A percentile compares a stretch with the other conserved stretches of the same genome.
phyloP scores from a whole-genome alignment of 2,888 invertebrate genomes.

The Dicycla oo region DNA sequence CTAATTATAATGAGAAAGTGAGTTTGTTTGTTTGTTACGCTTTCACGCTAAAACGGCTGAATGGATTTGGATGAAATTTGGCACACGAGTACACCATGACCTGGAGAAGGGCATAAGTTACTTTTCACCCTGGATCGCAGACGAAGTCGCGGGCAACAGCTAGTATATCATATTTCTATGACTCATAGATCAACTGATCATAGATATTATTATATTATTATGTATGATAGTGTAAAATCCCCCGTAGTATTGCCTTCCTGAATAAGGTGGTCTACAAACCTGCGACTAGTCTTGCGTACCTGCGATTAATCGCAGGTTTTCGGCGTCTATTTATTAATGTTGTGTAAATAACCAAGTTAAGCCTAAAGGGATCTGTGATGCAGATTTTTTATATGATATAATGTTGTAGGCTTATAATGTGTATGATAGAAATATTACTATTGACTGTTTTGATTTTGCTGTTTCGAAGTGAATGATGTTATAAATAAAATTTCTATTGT shows the following conservation, averaged over 20 bases:
- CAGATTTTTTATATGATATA: slow-evolving; percentile 47
- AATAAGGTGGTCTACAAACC: slow-evolving; percentile 33
- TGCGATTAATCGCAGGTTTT: slow-evolving; percentile 47
- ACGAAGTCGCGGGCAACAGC: too few relatives aligned
- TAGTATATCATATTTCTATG: background rate
- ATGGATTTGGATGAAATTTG: too few relatives aligned
- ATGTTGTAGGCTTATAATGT: slow-evolving; percentile 32
- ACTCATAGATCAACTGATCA: background rate
- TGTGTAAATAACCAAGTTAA: slow-evolving; percentile 55
- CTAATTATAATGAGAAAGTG: too few relatives aligned
- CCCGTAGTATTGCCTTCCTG: slow-evolving; percentile 1
- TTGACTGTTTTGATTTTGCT: slow-evolving; percentile 30
- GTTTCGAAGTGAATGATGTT: background rate
- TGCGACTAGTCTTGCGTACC: slow-evolving; percentile 35
- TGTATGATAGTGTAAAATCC: background rate
- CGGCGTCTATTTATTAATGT: slow-evolving; percentile 24
- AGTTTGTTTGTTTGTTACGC: too few relatives aligned
- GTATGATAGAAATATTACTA: slow-evolving; percentile 17
- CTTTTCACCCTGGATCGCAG: too few relatives aligned
- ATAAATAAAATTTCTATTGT: background rate
- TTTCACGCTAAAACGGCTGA: too few relatives aligned
- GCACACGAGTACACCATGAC: too few relatives aligned
- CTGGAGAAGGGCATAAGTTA: too few relatives aligned
- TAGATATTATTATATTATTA: background rate
- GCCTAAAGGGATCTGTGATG: slow-evolving; percentile 55